A percentile compares a stretch with the other conserved stretches of the same genome.
Conservation (phyloP, 64 coral and sea anemone species). For the Montipora cactus region DNA sequence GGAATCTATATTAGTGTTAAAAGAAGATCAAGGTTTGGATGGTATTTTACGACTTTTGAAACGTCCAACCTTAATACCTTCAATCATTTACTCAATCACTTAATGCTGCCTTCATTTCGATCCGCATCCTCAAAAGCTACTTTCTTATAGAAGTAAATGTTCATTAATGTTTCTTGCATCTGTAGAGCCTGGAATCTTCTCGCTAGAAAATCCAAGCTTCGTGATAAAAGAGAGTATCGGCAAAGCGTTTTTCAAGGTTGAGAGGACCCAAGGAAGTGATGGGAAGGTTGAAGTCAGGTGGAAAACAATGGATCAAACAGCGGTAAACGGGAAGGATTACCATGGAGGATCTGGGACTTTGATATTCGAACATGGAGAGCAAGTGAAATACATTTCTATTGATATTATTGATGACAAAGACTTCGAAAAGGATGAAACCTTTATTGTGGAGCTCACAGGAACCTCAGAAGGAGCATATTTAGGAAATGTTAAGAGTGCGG, state of each 20-base stretch:
- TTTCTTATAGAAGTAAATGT: too few relatives aligned
- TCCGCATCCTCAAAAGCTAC: neutral
- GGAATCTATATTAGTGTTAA: too few relatives aligned
- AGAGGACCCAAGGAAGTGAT: conserved; percentile 87
- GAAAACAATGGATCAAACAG: conserved; percentile 87
- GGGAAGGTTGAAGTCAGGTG: conserved; percentile 84
- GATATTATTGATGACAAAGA: conserved; percentile 96
- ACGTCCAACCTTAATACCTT: too few relatives aligned
- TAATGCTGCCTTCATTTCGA: neutral
- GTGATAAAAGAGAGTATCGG: conserved; percentile 96
- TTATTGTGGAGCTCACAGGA: conserved; percentile 75
- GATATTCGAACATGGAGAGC: conserved; percentile 91
- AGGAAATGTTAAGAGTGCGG: conserved; percentile 75
- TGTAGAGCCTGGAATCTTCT: conserved; percentile 92
- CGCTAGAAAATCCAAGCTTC: conserved; percentile 96
- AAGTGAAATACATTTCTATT: conserved; percentile 82
- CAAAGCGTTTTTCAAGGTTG: conserved; percentile 66
- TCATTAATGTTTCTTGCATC: neutral
- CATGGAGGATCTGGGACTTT: conserved; percentile 81
- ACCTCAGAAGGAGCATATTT: conserved; percentile 83
- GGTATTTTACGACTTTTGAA: too few relatives aligned
- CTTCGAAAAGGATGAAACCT: conserved; percentile 97
- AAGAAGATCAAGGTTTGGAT: too few relatives aligned
- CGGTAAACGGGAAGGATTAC: conserved; percentile 84
- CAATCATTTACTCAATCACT: too few relatives aligned